Evolutionary conservation across 2,888 invertebrate genomes (phyloP).

Genomic region (Xylocampa areola): DNA sequence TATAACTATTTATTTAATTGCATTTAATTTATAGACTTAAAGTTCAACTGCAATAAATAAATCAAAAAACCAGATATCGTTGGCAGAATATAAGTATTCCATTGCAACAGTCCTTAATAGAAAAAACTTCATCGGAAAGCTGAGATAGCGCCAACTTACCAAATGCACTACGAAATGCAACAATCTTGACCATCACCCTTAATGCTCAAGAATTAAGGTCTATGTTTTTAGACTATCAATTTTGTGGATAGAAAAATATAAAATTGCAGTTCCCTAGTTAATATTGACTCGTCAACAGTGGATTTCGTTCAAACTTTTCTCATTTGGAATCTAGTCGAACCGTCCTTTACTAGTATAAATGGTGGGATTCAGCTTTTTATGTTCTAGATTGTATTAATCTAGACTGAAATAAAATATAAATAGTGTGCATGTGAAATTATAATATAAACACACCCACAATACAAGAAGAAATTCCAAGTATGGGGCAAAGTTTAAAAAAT

Average conservation of each 20-base stretch:
- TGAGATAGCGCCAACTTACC: slow-evolving; percentile 54
- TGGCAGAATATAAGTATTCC: slow-evolving; percentile 62
- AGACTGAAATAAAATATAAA: background rate
- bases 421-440: too few relatives aligned
- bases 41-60: too few relatives aligned
- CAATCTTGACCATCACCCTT: slow-evolving; percentile 9
- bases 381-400: slow-evolving; percentile 27
- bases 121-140: slow-evolving; percentile 85
- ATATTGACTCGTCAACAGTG: slow-evolving; percentile 87
- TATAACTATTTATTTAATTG: too few relatives aligned
- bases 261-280: slow-evolving; percentile 79
- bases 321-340: slow-evolving; percentile 84
- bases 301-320: slow-evolving; percentile 87
- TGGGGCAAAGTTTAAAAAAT: too few relatives aligned
- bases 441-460: too few relatives aligned
- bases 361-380: slow-evolving; percentile 62
- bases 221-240: slow-evolving; percentile 7
- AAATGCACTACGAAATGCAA: background rate
- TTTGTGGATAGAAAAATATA: slow-evolving; percentile 50
- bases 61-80: slow-evolving; percentile 18
- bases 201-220: slow-evolving; percentile 1
- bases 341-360: slow-evolving; percentile 56
- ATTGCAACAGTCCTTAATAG: slow-evolving; percentile 75
- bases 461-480: too few relatives aligned
- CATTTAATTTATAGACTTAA: too few relatives aligned